Evolutionary conservation across 1,140 invertebrate genomes (phyloP), one percentile per base, ranked within the genome.

Genomic region (Cephus cinctus): DNA sequence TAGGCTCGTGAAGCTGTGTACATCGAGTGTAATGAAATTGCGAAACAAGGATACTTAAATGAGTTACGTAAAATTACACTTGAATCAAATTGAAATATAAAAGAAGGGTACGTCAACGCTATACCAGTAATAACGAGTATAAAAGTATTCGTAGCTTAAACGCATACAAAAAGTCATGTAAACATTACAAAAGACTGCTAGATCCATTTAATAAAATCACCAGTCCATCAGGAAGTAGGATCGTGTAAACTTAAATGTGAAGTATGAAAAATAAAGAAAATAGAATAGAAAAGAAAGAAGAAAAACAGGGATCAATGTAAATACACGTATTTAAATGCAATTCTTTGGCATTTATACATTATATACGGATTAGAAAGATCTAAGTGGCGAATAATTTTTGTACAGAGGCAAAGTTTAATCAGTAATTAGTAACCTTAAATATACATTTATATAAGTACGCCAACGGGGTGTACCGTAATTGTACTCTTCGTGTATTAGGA

Each of bases 271-370:
- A n/a, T n/a, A n/a, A n/a, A n/a, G n/a, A n/a, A n/a, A 30, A 12
- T 30, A 15, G 14, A 36, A 15, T 15, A 11, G 19, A 12, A 36
- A 15, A 36, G 14, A 36, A 3, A 36, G 14, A 36, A 12, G 19
- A n/a, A 11, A 36, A 12, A 11, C 14, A 12, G 34, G 19, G 8
- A 36, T 12, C 19, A 12, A 12, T 12, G 6, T 46, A 49, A 43
- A 57, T 42, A 43, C 49, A 56, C 57, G 34, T 57, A 54, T 56
- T 57, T 69, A 69, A 69, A 71, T 71, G 67, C 67, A 60, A 65
- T 61, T 71, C 69, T 71, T 71, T 71, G 67, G 65, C 61, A 67
- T 61, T 54, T 55, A 61, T 53, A 57, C 50, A 56, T 48, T 52
- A 50, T 56, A 56, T 44, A 52, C 9, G 19, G 14, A 59, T 50